Percentiles rank a stretch among this genome's conserved stretches.
These are phyloP conservation scores for Epinephelus moara DNA, from an alignment of 2,113 vertebrate species.

Conservation along the genomic window DNA sequence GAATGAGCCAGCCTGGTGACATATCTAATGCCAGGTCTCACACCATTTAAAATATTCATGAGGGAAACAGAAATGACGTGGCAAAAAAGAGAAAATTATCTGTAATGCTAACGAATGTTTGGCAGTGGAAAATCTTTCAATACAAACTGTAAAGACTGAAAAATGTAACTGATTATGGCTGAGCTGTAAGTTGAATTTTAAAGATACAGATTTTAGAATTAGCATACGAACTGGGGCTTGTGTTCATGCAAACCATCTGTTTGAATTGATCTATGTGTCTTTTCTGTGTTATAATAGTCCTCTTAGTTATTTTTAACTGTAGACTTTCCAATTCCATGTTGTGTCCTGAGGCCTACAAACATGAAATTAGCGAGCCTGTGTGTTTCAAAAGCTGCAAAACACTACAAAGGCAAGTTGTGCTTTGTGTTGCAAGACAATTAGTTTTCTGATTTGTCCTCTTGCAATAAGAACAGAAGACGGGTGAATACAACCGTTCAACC, in stretches of 20 bases:
- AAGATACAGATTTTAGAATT: not conserved
- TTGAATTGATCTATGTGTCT: not conserved
- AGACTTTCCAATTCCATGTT: not conserved
- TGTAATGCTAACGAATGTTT: not conserved
- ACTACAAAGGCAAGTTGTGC: not conserved
- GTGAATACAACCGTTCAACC: too few species aligned
- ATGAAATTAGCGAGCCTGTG: not conserved
- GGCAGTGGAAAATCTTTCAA: not conserved
- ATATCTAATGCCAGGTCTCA: conserved; percentile 27
- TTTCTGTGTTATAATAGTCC: not conserved
- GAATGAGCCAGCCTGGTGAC: conserved; percentile 15
- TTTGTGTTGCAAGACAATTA: not conserved
- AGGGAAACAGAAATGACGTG: not conserved
- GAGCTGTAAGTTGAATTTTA: not conserved
- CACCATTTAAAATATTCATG: conserved; percentile 5
- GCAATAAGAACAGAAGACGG: too few species aligned
- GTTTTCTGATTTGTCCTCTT: not conserved
- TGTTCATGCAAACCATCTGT: not conserved
- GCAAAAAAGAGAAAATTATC: not conserved
- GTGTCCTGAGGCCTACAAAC: not conserved
- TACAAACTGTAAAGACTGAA: not conserved
- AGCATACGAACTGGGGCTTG: not conserved
- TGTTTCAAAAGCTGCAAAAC: not conserved
- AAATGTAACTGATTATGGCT: not conserved
- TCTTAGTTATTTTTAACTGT: not conserved